A percentile compares a stretch with the other conserved stretches of the same genome.
Evolutionary conservation across 2,888 invertebrate genomes (phyloP).

Genomic region (Cheilosia urbana): DNA sequence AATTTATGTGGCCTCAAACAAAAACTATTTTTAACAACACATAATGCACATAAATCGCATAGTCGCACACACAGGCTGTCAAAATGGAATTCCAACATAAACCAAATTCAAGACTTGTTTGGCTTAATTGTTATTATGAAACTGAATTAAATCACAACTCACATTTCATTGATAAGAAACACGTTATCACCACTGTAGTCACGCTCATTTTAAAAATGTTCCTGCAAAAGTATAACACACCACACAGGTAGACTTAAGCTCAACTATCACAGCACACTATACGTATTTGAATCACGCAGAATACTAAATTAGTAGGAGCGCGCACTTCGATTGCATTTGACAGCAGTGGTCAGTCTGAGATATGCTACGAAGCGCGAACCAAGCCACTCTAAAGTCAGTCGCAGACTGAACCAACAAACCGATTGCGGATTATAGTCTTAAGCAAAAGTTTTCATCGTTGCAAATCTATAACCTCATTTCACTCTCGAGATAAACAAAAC

Average conservation of each 20-base stretch:
- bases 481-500: conserved; percentile 34
- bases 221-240: not conserved
- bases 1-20: not conserved
- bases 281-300: not conserved
- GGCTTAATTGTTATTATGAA: not conserved
- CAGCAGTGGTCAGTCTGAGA: conserved; percentile 4
- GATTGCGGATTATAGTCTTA: conserved; percentile 60
- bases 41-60: too few species aligned
- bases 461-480: conserved; percentile 69
- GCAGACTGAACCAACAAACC: conserved; percentile 62
- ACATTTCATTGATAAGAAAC: conserved; percentile 55
- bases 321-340: conserved; percentile 16
- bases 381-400: conserved; percentile 56
- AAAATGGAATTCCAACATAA: not conserved
- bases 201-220: conserved; percentile 19
- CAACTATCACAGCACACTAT: not conserved
- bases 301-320: conserved; percentile 3
- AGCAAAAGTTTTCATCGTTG: conserved; percentile 51
- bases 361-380: conserved; percentile 41
- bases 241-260: not conserved
- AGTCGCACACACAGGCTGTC: too few species aligned
- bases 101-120: not conserved
- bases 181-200: conserved; percentile 17
- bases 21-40: too few species aligned
- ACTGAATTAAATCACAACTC: conserved; percentile 29